Conservation (phyloP, 2,888 invertebrate species). For the Ophion costatus region DNA sequence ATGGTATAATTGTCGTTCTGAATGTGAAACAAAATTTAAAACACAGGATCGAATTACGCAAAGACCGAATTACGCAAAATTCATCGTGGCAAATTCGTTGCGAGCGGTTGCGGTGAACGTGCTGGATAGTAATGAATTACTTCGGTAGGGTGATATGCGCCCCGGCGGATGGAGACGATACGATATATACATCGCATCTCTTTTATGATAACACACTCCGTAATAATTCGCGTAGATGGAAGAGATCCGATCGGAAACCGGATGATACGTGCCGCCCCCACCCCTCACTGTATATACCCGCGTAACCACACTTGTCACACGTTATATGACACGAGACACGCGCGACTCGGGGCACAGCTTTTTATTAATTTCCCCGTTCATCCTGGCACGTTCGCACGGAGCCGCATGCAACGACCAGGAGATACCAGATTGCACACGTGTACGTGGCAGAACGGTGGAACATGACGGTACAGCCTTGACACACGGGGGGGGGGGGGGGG, state of each 20-base stretch:
- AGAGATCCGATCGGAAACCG: constrained; percentile 64
- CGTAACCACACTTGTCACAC: constrained; percentile 26
- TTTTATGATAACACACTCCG: constrained; percentile 19
- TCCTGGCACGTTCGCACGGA: constrained; percentile 20
- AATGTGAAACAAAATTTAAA: neutral
- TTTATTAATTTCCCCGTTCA: constrained; percentile 59
- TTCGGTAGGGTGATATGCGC: constrained; percentile 31
- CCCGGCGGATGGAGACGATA: constrained; percentile 50
- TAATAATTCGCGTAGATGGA: constrained; percentile 56
- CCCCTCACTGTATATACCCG: neutral
- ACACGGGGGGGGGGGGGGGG: neutral
- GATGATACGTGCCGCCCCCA: constrained; percentile 62
- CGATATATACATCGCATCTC: constrained; percentile 27
- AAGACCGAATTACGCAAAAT: neutral
- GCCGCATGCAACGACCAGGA: constrained; percentile 1
- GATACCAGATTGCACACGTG: constrained; percentile 1
- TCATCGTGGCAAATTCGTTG: neutral
- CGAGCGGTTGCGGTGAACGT: neutral
- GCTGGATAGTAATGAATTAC: constrained; percentile 30
- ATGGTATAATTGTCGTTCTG: neutral
- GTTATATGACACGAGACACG: constrained; percentile 60
- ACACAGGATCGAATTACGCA: neutral
- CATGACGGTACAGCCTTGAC: constrained; percentile 50
- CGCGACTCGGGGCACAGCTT: constrained; percentile 45
- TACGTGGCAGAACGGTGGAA: neutral